Evolutionary conservation across 1,140 invertebrate genomes (phyloP), one percentile per base, ranked within the genome.

Genomic region (Camponotus vicinus): DNA sequence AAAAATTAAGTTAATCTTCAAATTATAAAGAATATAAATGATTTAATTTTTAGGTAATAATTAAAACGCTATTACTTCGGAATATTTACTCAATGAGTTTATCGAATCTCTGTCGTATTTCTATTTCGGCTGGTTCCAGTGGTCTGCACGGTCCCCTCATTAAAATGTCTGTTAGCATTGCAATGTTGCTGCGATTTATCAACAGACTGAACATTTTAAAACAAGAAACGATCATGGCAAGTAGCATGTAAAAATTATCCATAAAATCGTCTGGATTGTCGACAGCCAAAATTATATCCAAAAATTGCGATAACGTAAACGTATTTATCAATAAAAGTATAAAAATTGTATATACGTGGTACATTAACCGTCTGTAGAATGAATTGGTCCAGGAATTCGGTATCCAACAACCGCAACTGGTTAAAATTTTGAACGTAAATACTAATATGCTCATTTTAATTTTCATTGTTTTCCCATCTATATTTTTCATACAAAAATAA

Each of bases 231-330:
- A 77, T 18, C 15, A 90, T 73, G 2, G 89, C 82, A 9, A 92
- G 45, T 3, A 88, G 34, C 15, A 92, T 64, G n/a, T 88, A 92
- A 4, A 90, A 70, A 71, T 88, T 92, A 42, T 91, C 88, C 3
- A 87, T 86, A 0, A 91, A 80, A n/a, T 87, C 71, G 0, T 90
- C 83, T 9, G 73, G 15, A 37, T 80, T 85, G 1, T 80, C 15
- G 13, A 86, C 87, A 85, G 13, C 76, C 7, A 67, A 27, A 57
- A 67, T 15, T 3, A 73, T n/a, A 70, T 78, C 89, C 71, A 76
- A 71, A 45, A 80, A 83, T 77, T 45, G 69, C 3, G 21, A 57
- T 11, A 86, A 45, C 1, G 70, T 69, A 11, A 67, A 40, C 1
- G 32, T 59, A 6, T 75, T 37, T 15, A 88, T 11, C 15, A 82